phyloP scores from a whole-genome alignment of 1,140 invertebrate species.

The Alviniconcha marisindica region DNA sequence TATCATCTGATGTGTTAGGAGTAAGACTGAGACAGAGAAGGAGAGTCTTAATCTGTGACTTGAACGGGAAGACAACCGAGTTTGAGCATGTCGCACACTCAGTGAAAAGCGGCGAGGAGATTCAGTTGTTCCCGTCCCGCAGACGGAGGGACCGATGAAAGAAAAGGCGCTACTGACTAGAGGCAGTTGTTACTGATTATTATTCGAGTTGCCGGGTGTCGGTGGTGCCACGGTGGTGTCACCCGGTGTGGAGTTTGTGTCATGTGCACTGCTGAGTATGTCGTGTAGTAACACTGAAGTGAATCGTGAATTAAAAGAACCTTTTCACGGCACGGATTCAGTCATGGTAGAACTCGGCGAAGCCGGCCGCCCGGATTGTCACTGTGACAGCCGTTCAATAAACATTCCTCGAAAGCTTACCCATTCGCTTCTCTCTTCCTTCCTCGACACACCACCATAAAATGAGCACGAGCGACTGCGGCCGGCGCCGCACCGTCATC shows the following conservation, averaged over 20 bases:
- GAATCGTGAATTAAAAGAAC: not conserved
- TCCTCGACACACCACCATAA: not conserved
- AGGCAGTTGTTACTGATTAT: too few relatives aligned
- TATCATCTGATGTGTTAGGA: not conserved
- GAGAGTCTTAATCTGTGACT: not conserved
- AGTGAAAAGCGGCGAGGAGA: too few relatives aligned
- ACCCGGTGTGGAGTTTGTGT: too few relatives aligned
- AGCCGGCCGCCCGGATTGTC: not conserved
- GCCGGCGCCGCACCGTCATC: slow-evolving; percentile 2
- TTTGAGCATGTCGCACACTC: not conserved
- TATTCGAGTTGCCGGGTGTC: too few relatives aligned
- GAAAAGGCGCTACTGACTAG: too few relatives aligned
- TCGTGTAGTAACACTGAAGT: not conserved
- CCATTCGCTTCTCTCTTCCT: too few relatives aligned
- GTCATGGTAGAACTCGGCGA: not conserved
- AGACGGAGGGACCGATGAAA: not conserved
- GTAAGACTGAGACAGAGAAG: not conserved
- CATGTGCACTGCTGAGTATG: too few relatives aligned
- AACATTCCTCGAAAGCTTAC: too few relatives aligned
- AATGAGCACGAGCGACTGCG: not conserved
- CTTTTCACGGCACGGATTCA: not conserved
- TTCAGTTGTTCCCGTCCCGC: not conserved
- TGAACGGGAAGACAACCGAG: not conserved
- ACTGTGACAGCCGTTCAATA: too few relatives aligned
- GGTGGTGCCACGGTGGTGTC: too few relatives aligned